Evolutionary conservation across 2,888 invertebrate species (phyloP).

Genomic region (Alviniconcha strummeri): DNA sequence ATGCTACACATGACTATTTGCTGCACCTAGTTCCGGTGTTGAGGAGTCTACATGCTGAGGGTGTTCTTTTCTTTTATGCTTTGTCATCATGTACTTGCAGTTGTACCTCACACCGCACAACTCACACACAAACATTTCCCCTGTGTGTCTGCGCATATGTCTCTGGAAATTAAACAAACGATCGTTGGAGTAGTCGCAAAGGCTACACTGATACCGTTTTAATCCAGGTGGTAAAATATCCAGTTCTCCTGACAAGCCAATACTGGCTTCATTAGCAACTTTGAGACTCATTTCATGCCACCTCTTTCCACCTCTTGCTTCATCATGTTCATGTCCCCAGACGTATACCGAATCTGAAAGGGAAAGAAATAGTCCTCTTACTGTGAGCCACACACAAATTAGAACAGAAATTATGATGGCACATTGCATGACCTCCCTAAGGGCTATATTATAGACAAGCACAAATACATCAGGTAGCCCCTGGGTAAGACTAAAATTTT

Average conservation of each 20-base stretch:
- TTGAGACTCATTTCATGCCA: background rate
- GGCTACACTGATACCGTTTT: slow-evolving; percentile 33
- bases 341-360: slow-evolving; percentile 36
- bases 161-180: slow-evolving; percentile 38
- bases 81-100: slow-evolving; percentile 41
- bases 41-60: slow-evolving; percentile 14
- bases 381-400: slow-evolving; percentile 1
- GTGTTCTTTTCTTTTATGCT: slow-evolving; percentile 39
- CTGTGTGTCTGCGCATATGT: slow-evolving; percentile 43
- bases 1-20: too few species aligned
- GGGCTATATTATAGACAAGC: too few species aligned
- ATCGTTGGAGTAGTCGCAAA: slow-evolving; percentile 35
- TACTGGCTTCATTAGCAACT: slow-evolving; percentile 3
- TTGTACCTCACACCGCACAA: slow-evolving; percentile 39
- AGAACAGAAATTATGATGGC: background rate
- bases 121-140: slow-evolving; percentile 41
- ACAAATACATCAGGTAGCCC: too few species aligned
- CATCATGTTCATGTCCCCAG: slow-evolving; percentile 6
- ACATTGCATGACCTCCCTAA: too few species aligned
- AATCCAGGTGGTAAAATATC: background rate
- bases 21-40: too few species aligned
- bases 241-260: background rate
- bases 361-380: slow-evolving; percentile 28
- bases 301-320: slow-evolving; percentile 17
- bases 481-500: too few species aligned